Evolutionary conservation across 2,888 invertebrate genomes (phyloP).

Genomic region (Eupithecia abbreviata): DNA sequence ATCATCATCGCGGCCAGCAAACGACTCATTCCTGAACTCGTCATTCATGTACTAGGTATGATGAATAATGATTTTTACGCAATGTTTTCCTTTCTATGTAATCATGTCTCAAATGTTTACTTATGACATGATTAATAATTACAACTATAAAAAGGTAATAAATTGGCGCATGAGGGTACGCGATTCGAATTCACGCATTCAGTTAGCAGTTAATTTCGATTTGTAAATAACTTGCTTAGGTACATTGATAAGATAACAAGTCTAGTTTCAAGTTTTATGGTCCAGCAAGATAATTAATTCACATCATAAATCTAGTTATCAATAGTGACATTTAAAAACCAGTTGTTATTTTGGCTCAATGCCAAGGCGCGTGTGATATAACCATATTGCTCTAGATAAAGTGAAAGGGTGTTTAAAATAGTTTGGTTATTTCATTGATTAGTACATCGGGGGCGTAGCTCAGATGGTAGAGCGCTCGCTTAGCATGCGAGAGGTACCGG

Average conservation of each 20-base stretch:
- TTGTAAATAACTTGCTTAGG: neutral
- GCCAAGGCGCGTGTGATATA: slow-evolving; percentile 35
- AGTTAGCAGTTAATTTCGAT: too few species aligned
- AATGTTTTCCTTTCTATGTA: neutral
- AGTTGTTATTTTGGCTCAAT: slow-evolving; percentile 33
- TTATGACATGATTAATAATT: too few species aligned
- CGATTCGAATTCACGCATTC: too few species aligned
- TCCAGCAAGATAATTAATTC: slow-evolving; percentile 17
- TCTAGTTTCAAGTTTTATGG: neutral
- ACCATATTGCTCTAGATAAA: slow-evolving; percentile 40
- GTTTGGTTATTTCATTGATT: slow-evolving; percentile 26
- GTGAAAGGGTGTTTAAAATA: slow-evolving; percentile 45
- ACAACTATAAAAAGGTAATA: too few species aligned
- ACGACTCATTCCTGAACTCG: too few species aligned
- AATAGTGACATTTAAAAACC: slow-evolving; percentile 33
- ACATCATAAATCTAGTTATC: slow-evolving; percentile 25
- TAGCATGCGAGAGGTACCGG: slow-evolving; percentile 85
- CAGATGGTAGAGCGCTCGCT: slow-evolving; percentile 85
- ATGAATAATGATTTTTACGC: neutral
- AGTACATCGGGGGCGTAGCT: slow-evolving; percentile 56
- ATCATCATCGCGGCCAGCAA: too few species aligned
- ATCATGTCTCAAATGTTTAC: too few species aligned
- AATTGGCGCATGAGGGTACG: too few species aligned
- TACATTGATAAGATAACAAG: neutral
- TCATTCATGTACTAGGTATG: too few species aligned